A percentile compares a stretch with the other conserved stretches of the same genome.
These are phyloP conservation scores for Mellilla xanthometata DNA, from an alignment of 2,888 invertebrate genomes.

Conservation along the genomic window DNA sequence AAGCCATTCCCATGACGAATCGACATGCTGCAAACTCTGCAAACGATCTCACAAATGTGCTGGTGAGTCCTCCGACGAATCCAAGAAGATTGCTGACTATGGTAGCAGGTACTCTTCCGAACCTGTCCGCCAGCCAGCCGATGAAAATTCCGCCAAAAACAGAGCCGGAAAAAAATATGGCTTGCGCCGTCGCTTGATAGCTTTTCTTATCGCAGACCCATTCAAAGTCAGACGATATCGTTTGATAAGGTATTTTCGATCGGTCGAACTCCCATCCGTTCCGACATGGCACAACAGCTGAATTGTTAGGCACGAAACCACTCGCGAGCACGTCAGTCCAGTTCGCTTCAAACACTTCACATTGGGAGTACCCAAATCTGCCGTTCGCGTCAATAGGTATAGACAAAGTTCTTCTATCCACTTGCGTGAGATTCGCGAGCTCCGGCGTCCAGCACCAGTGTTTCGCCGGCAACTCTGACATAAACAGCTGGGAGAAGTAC, in stretches of 20 bases:
- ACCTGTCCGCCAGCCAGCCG: slow-evolving; percentile 60
- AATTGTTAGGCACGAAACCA: slow-evolving; percentile 37
- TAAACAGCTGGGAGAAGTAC: slow-evolving; percentile 41
- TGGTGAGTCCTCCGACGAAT: slow-evolving; percentile 48
- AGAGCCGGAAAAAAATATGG: slow-evolving; percentile 57
- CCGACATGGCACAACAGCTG: slow-evolving; percentile 44
- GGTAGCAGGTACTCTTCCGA: slow-evolving; percentile 52
- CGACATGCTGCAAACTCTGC: slow-evolving; percentile 47
- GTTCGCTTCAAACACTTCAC: slow-evolving; percentile 46
- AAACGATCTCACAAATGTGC: slow-evolving; percentile 47
- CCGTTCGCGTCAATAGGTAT: slow-evolving; percentile 34
- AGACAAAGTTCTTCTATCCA: slow-evolving; percentile 36
- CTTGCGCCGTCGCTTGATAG: slow-evolving; percentile 58
- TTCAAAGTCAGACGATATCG: slow-evolving; percentile 54
- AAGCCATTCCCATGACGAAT: slow-evolving; percentile 58
- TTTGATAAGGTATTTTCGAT: slow-evolving; percentile 59
- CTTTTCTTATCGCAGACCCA: slow-evolving; percentile 61
- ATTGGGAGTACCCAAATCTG: slow-evolving; percentile 53
- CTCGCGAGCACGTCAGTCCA: slow-evolving; percentile 50
- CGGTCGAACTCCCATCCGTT: slow-evolving; percentile 61
- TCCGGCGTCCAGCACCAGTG: slow-evolving; percentile 47
- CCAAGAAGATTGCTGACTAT: slow-evolving; percentile 48
- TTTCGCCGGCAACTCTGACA: slow-evolving; percentile 40
- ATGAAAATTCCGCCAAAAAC: slow-evolving; percentile 47
- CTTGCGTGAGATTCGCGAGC: slow-evolving; percentile 36